phyloP scores from a whole-genome alignment of 2,797 vertebrate species.

The Sebastes steindachneri region DNA sequence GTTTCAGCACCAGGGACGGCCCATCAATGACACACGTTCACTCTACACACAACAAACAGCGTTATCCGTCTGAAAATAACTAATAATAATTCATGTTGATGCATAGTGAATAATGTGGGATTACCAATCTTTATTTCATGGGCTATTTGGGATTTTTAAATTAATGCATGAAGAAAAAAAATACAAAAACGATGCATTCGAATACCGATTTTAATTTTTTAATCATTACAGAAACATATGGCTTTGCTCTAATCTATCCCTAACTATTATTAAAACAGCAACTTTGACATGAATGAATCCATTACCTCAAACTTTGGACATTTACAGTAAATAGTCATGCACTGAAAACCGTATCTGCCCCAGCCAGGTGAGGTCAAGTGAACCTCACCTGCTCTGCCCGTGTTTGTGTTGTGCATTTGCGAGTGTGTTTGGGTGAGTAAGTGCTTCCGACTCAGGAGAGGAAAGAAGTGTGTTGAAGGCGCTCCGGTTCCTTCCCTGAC shows the following conservation, averaged over 20 bases:
- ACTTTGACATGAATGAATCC: neutral
- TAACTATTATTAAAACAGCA: neutral
- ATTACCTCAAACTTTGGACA: neutral
- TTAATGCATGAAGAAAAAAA: too few species aligned
- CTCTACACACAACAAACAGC: too few species aligned
- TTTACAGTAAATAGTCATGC: neutral
- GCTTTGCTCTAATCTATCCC: neutral
- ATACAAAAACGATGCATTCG: too few species aligned
- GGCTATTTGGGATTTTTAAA: too few species aligned
- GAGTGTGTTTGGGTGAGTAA: neutral
- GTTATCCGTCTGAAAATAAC: too few species aligned
- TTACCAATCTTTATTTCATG: too few species aligned
- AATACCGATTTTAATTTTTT: neutral
- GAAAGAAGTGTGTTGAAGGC: neutral
- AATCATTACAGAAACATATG: neutral
- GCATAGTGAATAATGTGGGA: accelerated
- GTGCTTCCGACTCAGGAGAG: neutral
- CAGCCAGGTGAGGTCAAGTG: neutral
- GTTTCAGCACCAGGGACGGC: too few species aligned
- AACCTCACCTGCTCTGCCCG: neutral
- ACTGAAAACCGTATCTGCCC: neutral
- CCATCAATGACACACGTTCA: too few species aligned
- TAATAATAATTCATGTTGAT: too few species aligned
- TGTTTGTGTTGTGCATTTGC: neutral
- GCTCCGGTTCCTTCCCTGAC: neutral